Conservation (phyloP, 1,140 invertebrate species). For the Heterodera schachtii region DNA sequence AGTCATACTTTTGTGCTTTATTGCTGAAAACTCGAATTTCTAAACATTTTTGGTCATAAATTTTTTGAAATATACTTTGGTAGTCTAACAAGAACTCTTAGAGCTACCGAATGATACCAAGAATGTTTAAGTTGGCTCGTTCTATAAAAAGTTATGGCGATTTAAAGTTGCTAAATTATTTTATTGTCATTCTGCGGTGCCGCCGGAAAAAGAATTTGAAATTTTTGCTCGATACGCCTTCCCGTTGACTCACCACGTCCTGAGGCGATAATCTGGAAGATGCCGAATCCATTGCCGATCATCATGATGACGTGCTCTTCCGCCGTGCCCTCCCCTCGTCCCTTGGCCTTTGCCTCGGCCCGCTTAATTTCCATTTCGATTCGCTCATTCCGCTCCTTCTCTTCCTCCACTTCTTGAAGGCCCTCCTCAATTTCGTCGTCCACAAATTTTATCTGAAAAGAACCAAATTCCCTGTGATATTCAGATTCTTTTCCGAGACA, state of each 20-base stretch:
- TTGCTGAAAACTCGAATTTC: too few species aligned
- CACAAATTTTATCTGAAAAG: constrained; percentile 56
- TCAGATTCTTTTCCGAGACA: neutral
- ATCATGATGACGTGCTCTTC: constrained; percentile 53
- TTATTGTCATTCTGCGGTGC: too few species aligned
- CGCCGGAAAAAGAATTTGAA: too few species aligned
- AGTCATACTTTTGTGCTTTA: too few species aligned
- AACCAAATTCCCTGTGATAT: neutral
- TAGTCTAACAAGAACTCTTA: too few species aligned
- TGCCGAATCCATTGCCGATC: constrained; percentile 61
- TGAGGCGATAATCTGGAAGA: constrained; percentile 60
- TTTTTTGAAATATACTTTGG: neutral
- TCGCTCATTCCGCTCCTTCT: constrained; percentile 54
- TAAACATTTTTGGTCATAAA: too few species aligned
- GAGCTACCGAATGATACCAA: too few species aligned
- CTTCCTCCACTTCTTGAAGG: constrained; percentile 52
- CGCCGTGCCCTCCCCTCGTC: constrained; percentile 17
- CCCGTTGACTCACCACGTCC: neutral
- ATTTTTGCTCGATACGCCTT: too few species aligned
- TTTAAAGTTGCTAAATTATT: neutral
- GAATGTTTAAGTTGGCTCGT: too few species aligned
- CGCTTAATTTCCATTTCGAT: constrained; percentile 37
- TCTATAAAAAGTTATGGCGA: too few species aligned
- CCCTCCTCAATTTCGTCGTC: constrained; percentile 56
- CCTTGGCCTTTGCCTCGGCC: constrained; percentile 35